Evolutionary conservation across 2,888 invertebrate genomes (phyloP).

Genomic region (Epinotia ramella): DNA sequence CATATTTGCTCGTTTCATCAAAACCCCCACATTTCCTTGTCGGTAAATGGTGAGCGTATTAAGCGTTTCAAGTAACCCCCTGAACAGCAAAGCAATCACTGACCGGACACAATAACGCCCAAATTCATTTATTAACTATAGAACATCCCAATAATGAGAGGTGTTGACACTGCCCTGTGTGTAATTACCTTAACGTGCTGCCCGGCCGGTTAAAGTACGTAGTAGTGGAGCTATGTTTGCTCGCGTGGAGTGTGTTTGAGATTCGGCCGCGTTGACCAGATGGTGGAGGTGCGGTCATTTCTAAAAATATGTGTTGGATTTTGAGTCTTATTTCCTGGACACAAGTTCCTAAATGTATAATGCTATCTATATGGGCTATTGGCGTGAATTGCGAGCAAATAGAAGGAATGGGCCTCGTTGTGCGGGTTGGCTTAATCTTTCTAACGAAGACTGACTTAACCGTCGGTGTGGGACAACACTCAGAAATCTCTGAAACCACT

Average conservation of each 20-base stretch:
- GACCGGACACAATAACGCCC: background rate
- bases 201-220: background rate
- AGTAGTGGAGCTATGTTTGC: background rate
- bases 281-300: background rate
- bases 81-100: background rate
- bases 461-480: too few species aligned
- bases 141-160: constrained; percentile 3
- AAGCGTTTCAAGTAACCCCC: background rate
- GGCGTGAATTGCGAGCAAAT: background rate
- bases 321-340: background rate
- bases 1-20: background rate
- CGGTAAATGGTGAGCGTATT: background rate
- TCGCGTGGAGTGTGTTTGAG: background rate
- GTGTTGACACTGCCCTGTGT: background rate
- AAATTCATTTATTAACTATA: constrained; percentile 8
- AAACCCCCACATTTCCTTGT: background rate
- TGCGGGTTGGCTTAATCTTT: background rate
- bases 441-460: background rate
- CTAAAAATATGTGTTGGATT: too few species aligned
- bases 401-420: background rate
- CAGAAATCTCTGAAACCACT: too few species aligned
- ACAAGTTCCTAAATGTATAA: background rate
- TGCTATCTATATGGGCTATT: too few species aligned
- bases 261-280: background rate
- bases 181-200: background rate